Evolutionary conservation across 2,113 vertebrate species (phyloP), one percentile per base, ranked within the genome.

Genomic region (Labeo catla): DNA sequence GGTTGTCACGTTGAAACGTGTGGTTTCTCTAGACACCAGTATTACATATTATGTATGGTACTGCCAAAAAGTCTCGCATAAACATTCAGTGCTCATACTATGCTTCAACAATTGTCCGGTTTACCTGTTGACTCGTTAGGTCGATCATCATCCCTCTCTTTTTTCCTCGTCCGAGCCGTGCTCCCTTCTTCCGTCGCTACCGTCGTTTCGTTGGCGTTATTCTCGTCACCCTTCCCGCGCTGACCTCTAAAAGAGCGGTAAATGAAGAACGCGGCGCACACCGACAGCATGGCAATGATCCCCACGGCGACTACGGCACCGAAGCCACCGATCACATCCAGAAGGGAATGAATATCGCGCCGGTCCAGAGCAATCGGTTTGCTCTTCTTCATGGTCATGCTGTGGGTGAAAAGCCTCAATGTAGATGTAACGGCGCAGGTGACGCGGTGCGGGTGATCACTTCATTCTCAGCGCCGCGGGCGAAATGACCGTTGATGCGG

Each of bases 231-330:
- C 87, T 92, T 91, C 83, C 89, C 83, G 21, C 86, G 82, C 88
- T 91, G 93, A 87, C 89, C 91, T 89, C 85, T 87, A 84, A 92
- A 86, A 81, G 52, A 90, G 85, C 93, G 89, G 89, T 95, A 94
- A 66, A 95, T 90, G 84, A 93, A 84, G 88, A 94, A 89, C 0
- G 88, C 93, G 15, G 89, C 93, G 87, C 93, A 89, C 85, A 93
- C 86, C 0, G 90, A 93, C 54, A 93, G 80, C 70, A 92, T 19
- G 9, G 91, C 92, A 8, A 93, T 81, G 7, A 93, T 76, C 1
- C 89, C 91, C 80, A 94, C 76, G 28, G 86, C 90, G 88, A 94
- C 91, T 52, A 92, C 90, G 47, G 92, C 91, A 16, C 92, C 93
- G 83, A 92, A 92, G 0, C 91, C 90, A 1, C 89, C 91, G 61